These are phyloP conservation scores for Drosophila ohnishii DNA, from an alignment of 1,140 invertebrate genomes.

Conservation along the genomic window DNA sequence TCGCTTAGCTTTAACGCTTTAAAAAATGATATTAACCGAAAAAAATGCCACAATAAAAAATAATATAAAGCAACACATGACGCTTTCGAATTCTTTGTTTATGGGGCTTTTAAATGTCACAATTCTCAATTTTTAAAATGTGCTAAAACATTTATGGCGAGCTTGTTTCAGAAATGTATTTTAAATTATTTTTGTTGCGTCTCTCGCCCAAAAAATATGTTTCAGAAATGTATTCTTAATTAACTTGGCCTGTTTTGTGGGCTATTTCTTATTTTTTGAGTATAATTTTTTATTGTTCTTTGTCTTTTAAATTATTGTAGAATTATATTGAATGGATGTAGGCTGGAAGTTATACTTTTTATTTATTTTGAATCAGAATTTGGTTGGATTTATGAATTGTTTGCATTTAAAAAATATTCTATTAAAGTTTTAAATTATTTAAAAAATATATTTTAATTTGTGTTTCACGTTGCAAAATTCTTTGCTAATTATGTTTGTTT, in stretches of 20 bases:
- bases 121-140: constrained; percentile 37
- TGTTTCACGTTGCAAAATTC: background rate
- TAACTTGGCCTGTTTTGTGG: constrained; percentile 8
- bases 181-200: constrained; percentile 20
- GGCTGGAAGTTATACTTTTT: background rate
- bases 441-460: background rate
- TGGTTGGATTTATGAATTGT: too few species aligned
- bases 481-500: background rate
- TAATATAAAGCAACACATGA: constrained; percentile 3
- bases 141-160: constrained; percentile 45
- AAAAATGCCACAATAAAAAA: constrained; percentile 6
- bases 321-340: background rate
- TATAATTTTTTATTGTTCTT: constrained; percentile 3
- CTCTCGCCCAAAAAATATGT: constrained; percentile 9
- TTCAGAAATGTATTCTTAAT: constrained; percentile 15
- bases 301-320: background rate
- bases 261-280: constrained; percentile 6
- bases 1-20: constrained; percentile 15
- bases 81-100: constrained; percentile 29
- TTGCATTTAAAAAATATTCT: background rate
- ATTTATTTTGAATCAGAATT: background rate
- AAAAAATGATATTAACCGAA: constrained; percentile 22
- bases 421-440: too few species aligned
- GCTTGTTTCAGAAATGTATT: constrained; percentile 36
- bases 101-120: constrained; percentile 49